A percentile compares a stretch with the other conserved stretches of the same genome.
Evolutionary conservation across 64 coral and sea anemone species (phyloP).

Genomic region (Porites lutea): DNA sequence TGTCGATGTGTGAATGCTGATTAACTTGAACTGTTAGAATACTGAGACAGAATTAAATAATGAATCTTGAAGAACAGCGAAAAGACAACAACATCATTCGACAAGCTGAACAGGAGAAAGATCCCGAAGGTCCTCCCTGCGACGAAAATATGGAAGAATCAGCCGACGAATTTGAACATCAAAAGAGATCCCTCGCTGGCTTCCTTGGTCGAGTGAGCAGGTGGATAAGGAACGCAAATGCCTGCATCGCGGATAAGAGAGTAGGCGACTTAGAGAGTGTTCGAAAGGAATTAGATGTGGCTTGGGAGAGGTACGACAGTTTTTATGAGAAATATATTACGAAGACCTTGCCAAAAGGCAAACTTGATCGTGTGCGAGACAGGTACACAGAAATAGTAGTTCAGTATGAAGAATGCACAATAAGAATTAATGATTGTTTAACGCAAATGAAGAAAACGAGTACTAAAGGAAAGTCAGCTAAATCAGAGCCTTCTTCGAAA

Average conservation of each 20-base stretch:
- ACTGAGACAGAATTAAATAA: too few relatives aligned
- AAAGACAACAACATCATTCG: too few relatives aligned
- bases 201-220: slow-evolving; percentile 12
- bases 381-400: not conserved
- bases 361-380: not conserved
- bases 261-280: not conserved
- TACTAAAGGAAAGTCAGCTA: not conserved
- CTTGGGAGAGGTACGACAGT: not conserved
- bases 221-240: not conserved
- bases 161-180: not conserved
- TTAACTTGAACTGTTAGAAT: too few relatives aligned
- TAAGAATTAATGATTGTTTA: not conserved
- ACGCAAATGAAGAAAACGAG: not conserved
- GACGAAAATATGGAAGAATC: too few relatives aligned
- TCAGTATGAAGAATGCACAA: not conserved
- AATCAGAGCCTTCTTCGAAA: not conserved
- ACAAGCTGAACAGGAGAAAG: too few relatives aligned
- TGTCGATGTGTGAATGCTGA: too few relatives aligned
- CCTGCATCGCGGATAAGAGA: not conserved
- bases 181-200: slow-evolving; percentile 31
- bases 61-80: too few relatives aligned
- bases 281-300: not conserved
- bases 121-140: too few relatives aligned
- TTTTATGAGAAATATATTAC: not conserved
- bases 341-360: not conserved